Percentiles rank a stretch among this genome's conserved stretches.
These are phyloP conservation scores for Melanophora roralis DNA, from an alignment of 2,888 invertebrate genomes.

Conservation along the genomic window DNA sequence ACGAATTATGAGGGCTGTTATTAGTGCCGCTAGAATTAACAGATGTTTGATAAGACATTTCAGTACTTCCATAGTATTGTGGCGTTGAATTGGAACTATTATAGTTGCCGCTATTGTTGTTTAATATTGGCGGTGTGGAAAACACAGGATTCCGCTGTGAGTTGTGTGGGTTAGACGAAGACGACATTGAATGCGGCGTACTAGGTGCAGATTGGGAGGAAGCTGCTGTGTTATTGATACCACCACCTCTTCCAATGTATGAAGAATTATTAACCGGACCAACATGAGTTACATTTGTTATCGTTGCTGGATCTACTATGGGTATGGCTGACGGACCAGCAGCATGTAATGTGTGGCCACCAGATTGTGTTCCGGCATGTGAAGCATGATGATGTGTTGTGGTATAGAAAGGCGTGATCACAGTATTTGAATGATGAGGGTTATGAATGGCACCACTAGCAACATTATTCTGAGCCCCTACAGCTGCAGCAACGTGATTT, in stretches of 20 bases:
- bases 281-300: constrained; percentile 52
- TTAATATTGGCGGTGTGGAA: constrained; percentile 75
- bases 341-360: constrained; percentile 64
- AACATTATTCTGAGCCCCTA: constrained; percentile 24
- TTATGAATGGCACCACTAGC: constrained; percentile 67
- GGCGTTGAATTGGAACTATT: constrained; percentile 71
- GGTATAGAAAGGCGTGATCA: constrained; percentile 74
- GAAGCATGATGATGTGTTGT: constrained; percentile 54
- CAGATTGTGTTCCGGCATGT: constrained; percentile 58
- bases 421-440: constrained; percentile 73
- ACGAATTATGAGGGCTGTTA: constrained; percentile 61
- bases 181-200: constrained; percentile 72
- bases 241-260: constrained; percentile 36
- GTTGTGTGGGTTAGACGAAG: constrained; percentile 55
- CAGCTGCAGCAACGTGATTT: constrained; percentile 58
- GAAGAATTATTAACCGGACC: constrained; percentile 25
- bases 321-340: constrained; percentile 68
- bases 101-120: constrained; percentile 67
- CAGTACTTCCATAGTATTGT: constrained; percentile 70
- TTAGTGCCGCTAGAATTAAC: background rate
- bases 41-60: constrained; percentile 49
- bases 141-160: constrained; percentile 74
- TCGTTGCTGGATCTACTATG: constrained; percentile 64
- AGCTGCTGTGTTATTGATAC: constrained; percentile 62
- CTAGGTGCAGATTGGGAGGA: constrained; percentile 76